These are phyloP conservation scores for Dynastes maya DNA, from an alignment of 2,888 invertebrate species.

Conservation along the genomic window DNA sequence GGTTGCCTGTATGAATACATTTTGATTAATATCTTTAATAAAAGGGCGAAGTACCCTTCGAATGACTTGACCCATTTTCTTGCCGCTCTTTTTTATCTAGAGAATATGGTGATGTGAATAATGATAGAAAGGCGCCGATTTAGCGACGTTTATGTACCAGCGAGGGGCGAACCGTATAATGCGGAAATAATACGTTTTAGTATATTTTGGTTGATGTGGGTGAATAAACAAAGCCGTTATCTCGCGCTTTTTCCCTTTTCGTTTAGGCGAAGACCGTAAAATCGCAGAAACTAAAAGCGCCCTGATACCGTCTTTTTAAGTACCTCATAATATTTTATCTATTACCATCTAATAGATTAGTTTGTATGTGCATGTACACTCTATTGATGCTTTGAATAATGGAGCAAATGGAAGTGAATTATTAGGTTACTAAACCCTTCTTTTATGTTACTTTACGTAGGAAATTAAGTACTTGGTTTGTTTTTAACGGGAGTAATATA, in stretches of 20 bases:
- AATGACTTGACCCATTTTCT: slow-evolving; percentile 44
- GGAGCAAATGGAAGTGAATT: not conserved
- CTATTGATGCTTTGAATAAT: not conserved
- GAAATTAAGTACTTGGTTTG: too few relatives aligned
- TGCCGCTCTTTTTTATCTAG: slow-evolving; percentile 35
- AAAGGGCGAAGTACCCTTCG: slow-evolving; percentile 24
- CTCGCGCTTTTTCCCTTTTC: slow-evolving; percentile 33
- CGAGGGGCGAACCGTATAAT: slow-evolving; percentile 44
- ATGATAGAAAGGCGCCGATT: slow-evolving; percentile 42
- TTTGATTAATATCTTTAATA: slow-evolving; percentile 47
- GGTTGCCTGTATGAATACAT: slow-evolving; percentile 23
- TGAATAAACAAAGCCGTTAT: slow-evolving; percentile 47
- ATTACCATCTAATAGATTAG: slow-evolving; percentile 31
- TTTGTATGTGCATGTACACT: slow-evolving; percentile 10
- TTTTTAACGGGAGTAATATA: too few relatives aligned
- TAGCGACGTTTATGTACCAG: slow-evolving; percentile 42
- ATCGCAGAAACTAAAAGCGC: slow-evolving; percentile 38
- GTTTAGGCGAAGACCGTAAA: slow-evolving; percentile 13
- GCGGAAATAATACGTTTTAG: slow-evolving; percentile 46
- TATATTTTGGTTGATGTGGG: slow-evolving; percentile 42
- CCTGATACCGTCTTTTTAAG: slow-evolving; percentile 20
- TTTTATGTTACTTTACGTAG: not conserved
- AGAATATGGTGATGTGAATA: slow-evolving; percentile 44
- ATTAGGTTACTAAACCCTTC: not conserved
- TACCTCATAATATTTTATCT: slow-evolving; percentile 25